phyloP scores from a whole-genome alignment of 2,888 invertebrate genomes.

The Meteorus cinctellus region DNA sequence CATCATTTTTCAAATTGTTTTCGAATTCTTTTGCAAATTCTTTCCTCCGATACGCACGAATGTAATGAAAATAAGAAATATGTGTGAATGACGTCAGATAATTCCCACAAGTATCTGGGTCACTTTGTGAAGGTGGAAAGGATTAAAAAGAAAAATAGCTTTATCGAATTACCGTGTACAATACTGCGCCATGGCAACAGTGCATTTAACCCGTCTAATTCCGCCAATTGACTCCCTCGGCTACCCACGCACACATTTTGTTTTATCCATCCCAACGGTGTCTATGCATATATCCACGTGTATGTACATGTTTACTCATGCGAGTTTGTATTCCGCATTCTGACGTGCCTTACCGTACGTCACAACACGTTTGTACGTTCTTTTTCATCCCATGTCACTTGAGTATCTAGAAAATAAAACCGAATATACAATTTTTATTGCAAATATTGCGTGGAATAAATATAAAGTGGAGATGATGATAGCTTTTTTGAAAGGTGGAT shows the following conservation, averaged over 20 bases:
- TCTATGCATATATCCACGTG: constrained; percentile 26
- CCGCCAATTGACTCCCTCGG: constrained; percentile 39
- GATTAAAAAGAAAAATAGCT: constrained; percentile 29
- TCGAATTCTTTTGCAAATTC: not conserved
- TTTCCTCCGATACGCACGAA: not conserved
- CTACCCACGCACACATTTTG: constrained; percentile 32
- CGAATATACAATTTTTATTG: no score
- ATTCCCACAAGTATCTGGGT: constrained; percentile 34
- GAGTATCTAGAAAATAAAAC: no score
- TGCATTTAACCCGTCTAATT: constrained; percentile 45
- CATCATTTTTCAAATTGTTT: no score
- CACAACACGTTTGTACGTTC: not conserved
- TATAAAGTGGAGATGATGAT: no score
- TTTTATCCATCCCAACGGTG: constrained; percentile 18
- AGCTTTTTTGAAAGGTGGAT: no score
- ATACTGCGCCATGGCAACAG: constrained; percentile 20
- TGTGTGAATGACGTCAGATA: constrained; percentile 2
- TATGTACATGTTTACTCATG: constrained; percentile 22
- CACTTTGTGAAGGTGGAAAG: constrained; percentile 30
- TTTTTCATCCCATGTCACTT: no score
- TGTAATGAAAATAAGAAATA: constrained; percentile 5
- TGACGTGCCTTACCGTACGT: constrained; percentile 9
- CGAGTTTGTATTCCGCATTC: constrained; percentile 32
- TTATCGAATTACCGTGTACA: constrained; percentile 36
- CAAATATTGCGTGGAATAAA: no score